These are phyloP conservation scores for Hyles euphorbiae DNA, from an alignment of 1,140 invertebrate genomes.

Conservation along the genomic window DNA sequence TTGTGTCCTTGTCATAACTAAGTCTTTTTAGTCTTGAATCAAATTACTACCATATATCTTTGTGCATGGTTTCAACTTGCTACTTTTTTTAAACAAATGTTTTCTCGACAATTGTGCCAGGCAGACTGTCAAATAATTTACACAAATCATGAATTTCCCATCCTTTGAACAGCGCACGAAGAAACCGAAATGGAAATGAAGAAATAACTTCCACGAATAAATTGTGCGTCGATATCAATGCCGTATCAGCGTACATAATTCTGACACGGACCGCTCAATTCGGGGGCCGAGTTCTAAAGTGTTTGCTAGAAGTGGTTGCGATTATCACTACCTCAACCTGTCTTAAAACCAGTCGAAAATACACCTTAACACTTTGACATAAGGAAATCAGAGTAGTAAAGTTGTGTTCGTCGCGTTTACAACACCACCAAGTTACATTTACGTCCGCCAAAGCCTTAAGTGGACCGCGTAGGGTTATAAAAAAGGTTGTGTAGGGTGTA, in stretches of 20 bases:
- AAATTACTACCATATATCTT: no score
- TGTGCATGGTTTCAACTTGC: no score
- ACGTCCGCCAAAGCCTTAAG: background rate
- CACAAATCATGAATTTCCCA: no score
- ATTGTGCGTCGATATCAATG: slow-evolving; percentile 46
- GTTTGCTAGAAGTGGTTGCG: slow-evolving; percentile 67
- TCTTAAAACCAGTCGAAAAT: slow-evolving; percentile 21
- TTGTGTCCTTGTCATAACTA: no score
- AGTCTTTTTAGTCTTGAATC: no score
- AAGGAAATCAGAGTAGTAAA: slow-evolving; percentile 12
- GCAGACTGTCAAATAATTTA: no score
- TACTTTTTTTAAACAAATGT: no score
- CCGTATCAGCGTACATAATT: slow-evolving; percentile 40
- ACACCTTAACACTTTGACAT: slow-evolving; percentile 28
- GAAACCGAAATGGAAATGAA: slow-evolving; percentile 47
- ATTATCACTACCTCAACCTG: slow-evolving; percentile 32
- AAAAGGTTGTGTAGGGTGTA: slow-evolving; percentile 1
- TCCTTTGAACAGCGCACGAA: background rate
- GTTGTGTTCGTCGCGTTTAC: slow-evolving; percentile 16
- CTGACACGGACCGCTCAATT: slow-evolving; percentile 69
- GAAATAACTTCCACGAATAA: slow-evolving; percentile 63
- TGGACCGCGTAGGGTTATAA: background rate
- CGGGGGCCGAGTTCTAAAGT: slow-evolving; percentile 62
- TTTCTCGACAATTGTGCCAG: no score
- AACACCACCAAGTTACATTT: slow-evolving; percentile 23